Evolutionary conservation across 2,113 vertebrate genomes (phyloP), one percentile per base, ranked within the genome.

Genomic region (Caretta caretta): DNA sequence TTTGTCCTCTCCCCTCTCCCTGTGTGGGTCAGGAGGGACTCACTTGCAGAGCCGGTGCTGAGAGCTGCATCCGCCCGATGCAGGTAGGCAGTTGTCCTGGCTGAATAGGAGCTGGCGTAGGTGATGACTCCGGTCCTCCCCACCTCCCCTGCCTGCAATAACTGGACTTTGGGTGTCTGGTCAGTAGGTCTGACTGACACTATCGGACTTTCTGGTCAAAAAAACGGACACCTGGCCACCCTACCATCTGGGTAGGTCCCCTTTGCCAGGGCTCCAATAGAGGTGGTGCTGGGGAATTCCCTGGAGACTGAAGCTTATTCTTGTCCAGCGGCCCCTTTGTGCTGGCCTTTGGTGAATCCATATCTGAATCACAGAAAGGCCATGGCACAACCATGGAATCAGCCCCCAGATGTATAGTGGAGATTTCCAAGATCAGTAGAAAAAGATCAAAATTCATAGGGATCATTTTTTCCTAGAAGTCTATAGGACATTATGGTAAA

Each of bases 241-340:
- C 24, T 57, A 57, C 12, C 0, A 1, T 10, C 7, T 65, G 38
- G 38, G 25, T 38, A 75, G 19, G 20, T 22, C 0, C 20, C 4
- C 29, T 51, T 57, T 69, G 35, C 29, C 16, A 35, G 5, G 49
- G 4, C 5, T 25, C 35, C 24, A 48, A 11, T 3, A 25, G 8
- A 82, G 1, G n/a, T 20, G n/a, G 19, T 53, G 8, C 14, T 57
- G 29, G 16, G 38, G 72, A 76, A 12, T 46, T 76, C 42, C 72
- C 38, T 46, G 42, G 72, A 46, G 20, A 5, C 10, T 25, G 42
- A 5, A 25, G 35, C 35, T 69, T 69, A 69, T 19, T 27, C 35
- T 76, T 76, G 72, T 76, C 38, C 72, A 42, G n/a, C 17, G 5
- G 20, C 69, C 17, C n/a, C 17, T 72, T 38, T 72, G 69, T 20